Evolutionary conservation across 2,888 invertebrate genomes (phyloP).

Genomic region (Petrophora chlorosata): DNA sequence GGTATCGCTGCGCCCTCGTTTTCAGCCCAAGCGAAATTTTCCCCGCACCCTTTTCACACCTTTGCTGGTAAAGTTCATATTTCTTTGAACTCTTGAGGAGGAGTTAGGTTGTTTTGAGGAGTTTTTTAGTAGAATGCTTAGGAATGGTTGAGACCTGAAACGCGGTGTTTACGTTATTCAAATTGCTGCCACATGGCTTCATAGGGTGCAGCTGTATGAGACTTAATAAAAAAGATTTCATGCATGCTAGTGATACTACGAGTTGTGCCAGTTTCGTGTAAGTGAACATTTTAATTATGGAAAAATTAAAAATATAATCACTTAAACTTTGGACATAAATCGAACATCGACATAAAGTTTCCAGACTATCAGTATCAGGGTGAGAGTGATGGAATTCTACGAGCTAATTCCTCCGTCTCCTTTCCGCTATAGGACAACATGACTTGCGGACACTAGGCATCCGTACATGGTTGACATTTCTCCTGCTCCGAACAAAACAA

Average conservation of each 20-base stretch:
- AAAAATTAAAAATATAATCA: no score
- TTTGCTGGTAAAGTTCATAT: slow-evolving; percentile 65
- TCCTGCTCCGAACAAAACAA: no score
- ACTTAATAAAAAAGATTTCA: slow-evolving; percentile 51
- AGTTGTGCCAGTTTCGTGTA: no score
- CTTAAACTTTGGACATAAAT: no score
- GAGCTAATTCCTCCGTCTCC: no score
- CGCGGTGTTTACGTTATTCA: slow-evolving; percentile 75
- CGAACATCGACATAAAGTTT: no score
- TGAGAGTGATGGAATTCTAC: no score
- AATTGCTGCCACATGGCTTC: slow-evolving; percentile 67
- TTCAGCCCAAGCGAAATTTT: slow-evolving; percentile 58
- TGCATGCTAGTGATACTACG: slow-evolving; percentile 33
- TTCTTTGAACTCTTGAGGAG: slow-evolving; percentile 47
- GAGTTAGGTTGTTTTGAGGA: slow-evolving; percentile 47
- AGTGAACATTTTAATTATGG: no score
- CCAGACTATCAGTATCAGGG: no score
- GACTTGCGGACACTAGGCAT: no score
- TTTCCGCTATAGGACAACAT: no score
- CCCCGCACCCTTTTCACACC: slow-evolving; percentile 54
- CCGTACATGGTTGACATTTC: no score
- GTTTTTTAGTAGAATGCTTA: slow-evolving; percentile 57
- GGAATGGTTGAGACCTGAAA: slow-evolving; percentile 68
- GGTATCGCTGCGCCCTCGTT: slow-evolving; percentile 73
- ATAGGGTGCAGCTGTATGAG: slow-evolving; percentile 46